A percentile compares a stretch with the other conserved stretches of the same genome.
Conservation (phyloP, 2,797 vertebrate genomes). For the Miichthys miiuy region DNA sequence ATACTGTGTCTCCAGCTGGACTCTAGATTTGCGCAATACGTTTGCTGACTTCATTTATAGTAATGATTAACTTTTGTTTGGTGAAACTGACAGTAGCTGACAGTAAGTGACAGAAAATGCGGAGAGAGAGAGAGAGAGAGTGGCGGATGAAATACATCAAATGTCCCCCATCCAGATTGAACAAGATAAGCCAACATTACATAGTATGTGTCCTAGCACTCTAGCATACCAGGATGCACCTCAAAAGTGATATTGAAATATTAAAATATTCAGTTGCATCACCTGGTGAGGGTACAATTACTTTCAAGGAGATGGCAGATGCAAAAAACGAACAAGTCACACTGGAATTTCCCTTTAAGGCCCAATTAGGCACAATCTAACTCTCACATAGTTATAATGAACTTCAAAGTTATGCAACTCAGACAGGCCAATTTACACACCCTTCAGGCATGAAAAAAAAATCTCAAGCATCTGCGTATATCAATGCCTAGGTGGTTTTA, state of each 20-base stretch:
- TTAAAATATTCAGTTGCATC: not conserved
- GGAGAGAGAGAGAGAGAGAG: not conserved
- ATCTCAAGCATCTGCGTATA: not conserved
- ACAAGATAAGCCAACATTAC: not conserved
- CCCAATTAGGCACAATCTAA: constrained; percentile 57
- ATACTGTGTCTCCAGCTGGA: too few relatives aligned
- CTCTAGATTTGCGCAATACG: too few relatives aligned
- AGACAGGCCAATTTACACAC: constrained; percentile 38
- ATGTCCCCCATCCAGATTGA: not conserved
- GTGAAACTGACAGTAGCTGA: not conserved
- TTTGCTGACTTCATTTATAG: not conserved
- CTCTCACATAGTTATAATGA: constrained; percentile 43
- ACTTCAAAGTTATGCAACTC: constrained; percentile 51
- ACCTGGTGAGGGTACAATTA: constrained; percentile 16
- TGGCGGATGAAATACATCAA: not conserved
- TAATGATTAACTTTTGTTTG: not conserved
- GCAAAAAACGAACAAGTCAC: constrained; percentile 20
- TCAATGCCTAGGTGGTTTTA: not conserved
- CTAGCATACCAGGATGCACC: not conserved
- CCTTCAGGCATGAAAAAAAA: constrained; percentile 34
- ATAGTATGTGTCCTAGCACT: too few relatives aligned
- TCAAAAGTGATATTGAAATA: not conserved
- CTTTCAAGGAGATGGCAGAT: constrained; percentile 16
- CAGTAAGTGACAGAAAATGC: not conserved
- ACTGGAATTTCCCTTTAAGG: constrained; percentile 49